Base-by-base conservation (phyloP, 2,797 vertebrate species). In the Galagoides demidoff region DNA sequence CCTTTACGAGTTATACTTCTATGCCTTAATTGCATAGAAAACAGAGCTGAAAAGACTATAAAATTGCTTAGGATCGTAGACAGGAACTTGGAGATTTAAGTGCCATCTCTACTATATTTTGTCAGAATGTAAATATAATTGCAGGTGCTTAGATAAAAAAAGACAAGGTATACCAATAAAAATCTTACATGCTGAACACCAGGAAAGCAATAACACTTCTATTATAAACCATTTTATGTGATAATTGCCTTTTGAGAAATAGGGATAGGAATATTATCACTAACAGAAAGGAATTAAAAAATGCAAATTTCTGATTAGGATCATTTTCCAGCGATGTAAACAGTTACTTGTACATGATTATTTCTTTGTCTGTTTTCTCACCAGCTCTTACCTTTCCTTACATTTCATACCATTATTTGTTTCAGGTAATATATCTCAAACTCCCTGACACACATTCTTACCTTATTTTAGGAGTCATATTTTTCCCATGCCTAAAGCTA, bases 241-340 rank as follows among this genome's bases (percentile, higher is more conserved):
- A 96, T 97, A 98, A 97, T 96, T 97, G 94, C 83, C 88, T 97
- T 95, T 90, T 96, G 90, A 97, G 92, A 98, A 97, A 97, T 95
- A 96, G 55, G 34, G 49, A 74, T 96, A 95, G 82, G 79, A 71
- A 86, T 95, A 96, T 97, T 97, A 97, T 94, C 96, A 96, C 89
- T 85, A 96, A 97, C 95, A 93, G 63, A 96, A 97, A 97, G 59
- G 37, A 93, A 96, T 96, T 90, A 95, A 97, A 92, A 97, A 97
- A 97, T 97, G 93, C 78, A 97, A 96, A 95, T 96, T 96, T 83
- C 85, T 89, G 90, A 96, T 97, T 97, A 96, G 77, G 90, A 95
- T 96, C 55, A 78, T 94, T 97, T 96, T 94, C 89, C 76, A 92
- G 86, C 73, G 82, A 96, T 27, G 39, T 92, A 97, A 96, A 94